Conservation (phyloP, 2,888 invertebrate species). For the Loripinus fragilis region DNA sequence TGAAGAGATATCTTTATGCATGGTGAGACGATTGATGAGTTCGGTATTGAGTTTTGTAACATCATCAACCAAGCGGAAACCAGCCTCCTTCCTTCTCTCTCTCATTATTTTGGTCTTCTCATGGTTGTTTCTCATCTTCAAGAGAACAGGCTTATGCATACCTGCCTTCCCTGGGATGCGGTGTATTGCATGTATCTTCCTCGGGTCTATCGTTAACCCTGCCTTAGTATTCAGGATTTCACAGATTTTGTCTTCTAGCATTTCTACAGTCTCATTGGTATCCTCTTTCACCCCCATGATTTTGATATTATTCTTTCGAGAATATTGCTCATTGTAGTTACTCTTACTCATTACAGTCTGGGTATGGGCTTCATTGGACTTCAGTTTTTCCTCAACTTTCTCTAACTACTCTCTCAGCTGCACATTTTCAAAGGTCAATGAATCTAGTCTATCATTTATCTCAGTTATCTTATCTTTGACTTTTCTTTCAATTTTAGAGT, state of each 20-base stretch:
- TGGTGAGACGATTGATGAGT: no score
- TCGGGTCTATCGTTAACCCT: background rate
- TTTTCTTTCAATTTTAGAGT: background rate
- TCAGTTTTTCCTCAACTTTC: no score
- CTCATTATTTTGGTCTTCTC: no score
- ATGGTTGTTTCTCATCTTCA: conserved; percentile 17
- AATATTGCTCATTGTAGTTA: conserved; percentile 22
- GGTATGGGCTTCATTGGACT: background rate
- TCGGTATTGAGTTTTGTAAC: no score
- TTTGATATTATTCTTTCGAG: conserved; percentile 18
- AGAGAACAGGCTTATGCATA: conserved; percentile 5
- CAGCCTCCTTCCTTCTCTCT: conserved; percentile 22
- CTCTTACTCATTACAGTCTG: conserved; percentile 3
- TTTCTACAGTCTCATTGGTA: no score
- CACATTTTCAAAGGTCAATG: background rate
- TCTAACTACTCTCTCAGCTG: background rate
- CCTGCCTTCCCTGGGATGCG: conserved; percentile 26
- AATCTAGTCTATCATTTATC: no score
- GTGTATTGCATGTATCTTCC: conserved; percentile 1
- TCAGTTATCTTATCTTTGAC: no score
- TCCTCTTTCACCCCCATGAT: background rate
- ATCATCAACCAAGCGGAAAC: conserved; percentile 19
- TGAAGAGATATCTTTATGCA: no score
- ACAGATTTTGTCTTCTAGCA: background rate
- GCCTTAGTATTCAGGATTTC: conserved; percentile 1